Conservation (phyloP, 2,797 vertebrate genomes). For the Cuniculus paca region DNA sequence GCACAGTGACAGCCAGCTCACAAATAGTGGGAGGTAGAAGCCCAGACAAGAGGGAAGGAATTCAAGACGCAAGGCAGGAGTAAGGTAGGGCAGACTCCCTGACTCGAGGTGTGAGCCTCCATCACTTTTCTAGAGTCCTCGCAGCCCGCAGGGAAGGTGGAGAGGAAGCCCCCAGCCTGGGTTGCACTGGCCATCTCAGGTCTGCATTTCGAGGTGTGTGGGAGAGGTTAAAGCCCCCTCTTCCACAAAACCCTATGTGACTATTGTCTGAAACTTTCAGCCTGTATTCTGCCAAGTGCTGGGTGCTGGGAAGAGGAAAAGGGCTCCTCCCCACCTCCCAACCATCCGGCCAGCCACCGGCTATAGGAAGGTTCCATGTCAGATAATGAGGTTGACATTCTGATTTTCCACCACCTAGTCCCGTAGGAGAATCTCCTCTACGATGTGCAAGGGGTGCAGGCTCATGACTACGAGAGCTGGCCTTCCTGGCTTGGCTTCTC, state of each 20-base stretch:
- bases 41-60: not conserved
- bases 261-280: not conserved
- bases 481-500: not conserved
- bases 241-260: not conserved
- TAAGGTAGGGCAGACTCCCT: not conserved
- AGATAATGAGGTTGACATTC: not conserved
- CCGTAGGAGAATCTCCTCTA: not conserved
- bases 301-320: not conserved
- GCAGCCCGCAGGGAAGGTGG: not conserved
- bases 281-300: not conserved
- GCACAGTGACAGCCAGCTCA: too few species aligned
- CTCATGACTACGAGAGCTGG: not conserved
- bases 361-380: not conserved
- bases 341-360: not conserved
- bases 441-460: not conserved
- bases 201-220: not conserved
- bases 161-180: not conserved
- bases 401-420: not conserved
- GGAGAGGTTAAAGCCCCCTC: not conserved
- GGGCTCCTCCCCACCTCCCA: not conserved
- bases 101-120: not conserved
- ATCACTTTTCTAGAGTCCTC: not conserved
- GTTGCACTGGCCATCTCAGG: not conserved
- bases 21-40: not conserved
- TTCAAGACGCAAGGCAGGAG: not conserved